Conservation (phyloP, 1,140 invertebrate species). For the Mactra quadrangularis region DNA sequence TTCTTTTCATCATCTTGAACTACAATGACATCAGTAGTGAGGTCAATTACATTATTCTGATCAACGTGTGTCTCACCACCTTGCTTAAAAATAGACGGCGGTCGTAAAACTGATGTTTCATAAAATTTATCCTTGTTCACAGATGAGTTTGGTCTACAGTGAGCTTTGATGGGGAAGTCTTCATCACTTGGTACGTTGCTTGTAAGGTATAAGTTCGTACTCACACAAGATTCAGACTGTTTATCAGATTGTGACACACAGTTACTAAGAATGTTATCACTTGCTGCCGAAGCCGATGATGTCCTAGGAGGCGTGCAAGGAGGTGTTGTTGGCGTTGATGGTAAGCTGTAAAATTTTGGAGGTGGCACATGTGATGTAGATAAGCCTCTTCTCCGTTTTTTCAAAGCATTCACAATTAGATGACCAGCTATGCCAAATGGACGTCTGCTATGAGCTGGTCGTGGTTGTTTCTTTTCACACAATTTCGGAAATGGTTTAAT, state of each 20-base stretch:
- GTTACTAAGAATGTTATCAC: background rate
- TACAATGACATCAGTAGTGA: background rate
- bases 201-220: background rate
- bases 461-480: conserved; percentile 14
- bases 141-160: conserved; percentile 19
- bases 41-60: conserved; percentile 20
- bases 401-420: conserved; percentile 18
- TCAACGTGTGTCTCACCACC: background rate
- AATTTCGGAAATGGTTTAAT: conserved; percentile 1
- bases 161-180: conserved; percentile 25
- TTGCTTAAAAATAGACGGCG: background rate
- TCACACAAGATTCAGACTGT: background rate
- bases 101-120: conserved; percentile 25
- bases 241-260: background rate
- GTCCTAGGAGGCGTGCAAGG: background rate
- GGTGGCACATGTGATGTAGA: background rate
- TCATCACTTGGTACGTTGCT: background rate
- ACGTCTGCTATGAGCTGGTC: conserved; percentile 20
- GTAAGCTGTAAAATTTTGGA: conserved; percentile 28
- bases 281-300: background rate
- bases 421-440: conserved; percentile 47
- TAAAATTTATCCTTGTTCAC: conserved; percentile 4
- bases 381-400: background rate
- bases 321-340: conserved; percentile 11
- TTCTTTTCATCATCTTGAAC: too few species aligned